phyloP scores from a whole-genome alignment of 2,888 invertebrate species.

The Nymphalis c-album region DNA sequence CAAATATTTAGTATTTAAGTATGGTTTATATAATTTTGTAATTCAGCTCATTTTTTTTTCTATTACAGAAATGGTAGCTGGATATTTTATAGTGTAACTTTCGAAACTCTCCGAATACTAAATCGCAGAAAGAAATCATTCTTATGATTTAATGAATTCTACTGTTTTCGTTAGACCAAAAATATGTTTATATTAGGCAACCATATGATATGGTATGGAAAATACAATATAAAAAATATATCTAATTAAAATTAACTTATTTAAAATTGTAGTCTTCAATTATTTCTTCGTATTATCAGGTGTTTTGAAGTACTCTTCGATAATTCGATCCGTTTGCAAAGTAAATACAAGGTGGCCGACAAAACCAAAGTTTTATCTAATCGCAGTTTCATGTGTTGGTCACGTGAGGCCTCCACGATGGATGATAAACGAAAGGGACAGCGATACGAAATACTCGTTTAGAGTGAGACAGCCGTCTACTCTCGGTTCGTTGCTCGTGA shows the following conservation, averaged over 20 bases:
- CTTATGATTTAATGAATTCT: too few species aligned
- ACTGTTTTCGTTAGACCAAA: too few species aligned
- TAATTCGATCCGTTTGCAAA: conserved; percentile 25
- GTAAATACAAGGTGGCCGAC: conserved; percentile 24
- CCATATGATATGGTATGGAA: too few species aligned
- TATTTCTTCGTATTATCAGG: neutral
- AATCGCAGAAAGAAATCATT: too few species aligned
- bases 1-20: neutral
- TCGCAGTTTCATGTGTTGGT: conserved; percentile 37
- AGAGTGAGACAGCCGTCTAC: conserved; percentile 54
- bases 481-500: conserved; percentile 64
- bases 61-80: too few species aligned
- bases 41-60: too few species aligned
- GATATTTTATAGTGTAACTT: too few species aligned
- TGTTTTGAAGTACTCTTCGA: conserved; percentile 13
- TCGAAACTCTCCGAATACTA: too few species aligned
- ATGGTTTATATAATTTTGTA: too few species aligned
- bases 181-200: too few species aligned
- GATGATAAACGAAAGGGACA: conserved; percentile 43
- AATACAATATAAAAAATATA: neutral
- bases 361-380: conserved; percentile 36
- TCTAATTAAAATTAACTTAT: too few species aligned
- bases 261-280: neutral
- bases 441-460: conserved; percentile 52
- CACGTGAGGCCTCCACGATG: conserved; percentile 34